phyloP scores from a whole-genome alignment of 1,140 invertebrate species.

The Cyclina sinensis region DNA sequence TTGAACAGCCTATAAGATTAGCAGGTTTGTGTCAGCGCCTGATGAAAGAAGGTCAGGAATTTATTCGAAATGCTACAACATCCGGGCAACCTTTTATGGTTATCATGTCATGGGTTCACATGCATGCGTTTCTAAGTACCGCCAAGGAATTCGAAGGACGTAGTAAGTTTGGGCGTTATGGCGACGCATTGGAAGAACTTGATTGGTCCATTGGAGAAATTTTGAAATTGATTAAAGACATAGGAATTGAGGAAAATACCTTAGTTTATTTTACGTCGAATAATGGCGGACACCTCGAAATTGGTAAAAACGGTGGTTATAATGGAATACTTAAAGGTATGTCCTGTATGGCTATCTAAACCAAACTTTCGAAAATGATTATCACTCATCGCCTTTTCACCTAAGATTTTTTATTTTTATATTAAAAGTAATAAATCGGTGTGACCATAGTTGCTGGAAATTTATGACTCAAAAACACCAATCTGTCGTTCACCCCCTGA shows the following conservation, averaged over 20 bases:
- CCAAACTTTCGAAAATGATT: too few species aligned
- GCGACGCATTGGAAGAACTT: slow-evolving; percentile 87
- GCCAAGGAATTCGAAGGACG: slow-evolving; percentile 72
- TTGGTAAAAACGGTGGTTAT: slow-evolving; percentile 84
- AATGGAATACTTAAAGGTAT: slow-evolving; percentile 86
- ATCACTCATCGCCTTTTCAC: too few species aligned
- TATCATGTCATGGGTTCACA: slow-evolving; percentile 80
- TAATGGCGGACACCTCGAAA: slow-evolving; percentile 87
- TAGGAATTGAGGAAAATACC: slow-evolving; percentile 85
- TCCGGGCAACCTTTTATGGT: slow-evolving; percentile 79
- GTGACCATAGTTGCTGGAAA: too few species aligned
- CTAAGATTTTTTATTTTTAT: too few species aligned
- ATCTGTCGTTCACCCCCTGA: too few species aligned
- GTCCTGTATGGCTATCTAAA: not conserved
- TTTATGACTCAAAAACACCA: too few species aligned
- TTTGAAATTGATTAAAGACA: slow-evolving; percentile 78
- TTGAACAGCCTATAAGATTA: slow-evolving; percentile 84
- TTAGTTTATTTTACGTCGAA: slow-evolving; percentile 88
- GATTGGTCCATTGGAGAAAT: slow-evolving; percentile 87
- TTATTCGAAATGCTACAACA: slow-evolving; percentile 71
- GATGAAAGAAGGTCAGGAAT: slow-evolving; percentile 76
- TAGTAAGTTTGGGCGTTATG: slow-evolving; percentile 83
- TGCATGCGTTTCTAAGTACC: slow-evolving; percentile 75
- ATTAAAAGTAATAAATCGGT: too few species aligned
- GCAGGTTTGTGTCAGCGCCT: slow-evolving; percentile 75